Evolutionary conservation across 2,888 invertebrate genomes (phyloP), one percentile per base, ranked within the genome.

Genomic region (Caenorhabditis sp.): DNA sequence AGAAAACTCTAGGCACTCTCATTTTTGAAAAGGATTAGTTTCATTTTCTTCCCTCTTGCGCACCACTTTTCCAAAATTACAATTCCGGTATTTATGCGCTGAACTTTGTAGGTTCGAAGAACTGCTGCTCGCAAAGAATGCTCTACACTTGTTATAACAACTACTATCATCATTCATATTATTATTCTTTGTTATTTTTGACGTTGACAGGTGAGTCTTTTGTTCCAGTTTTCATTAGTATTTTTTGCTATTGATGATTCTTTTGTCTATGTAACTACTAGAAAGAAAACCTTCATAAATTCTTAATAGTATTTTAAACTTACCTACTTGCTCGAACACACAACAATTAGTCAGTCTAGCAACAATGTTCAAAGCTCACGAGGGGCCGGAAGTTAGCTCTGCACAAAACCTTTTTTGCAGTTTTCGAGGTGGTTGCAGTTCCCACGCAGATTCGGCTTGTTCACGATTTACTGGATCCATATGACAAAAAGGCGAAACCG

Each of bases 401-500:
- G 17, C 5, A 43, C 12, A 5, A 43, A 43, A 43, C 5, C 5
- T 17, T 10, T 14, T 10, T 43, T 43, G 5, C 43, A 17, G 12
- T 43, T 7, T 12, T 43, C 5, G 20, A 2, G 5, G 21, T 1
- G 21, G 59, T 31, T 53, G 61, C 71, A 5, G 67, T 72, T 3
- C 77, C 79, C 12, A 66, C 74, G 25, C 82, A 82, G 65, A 80
- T 82, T 26, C 70, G 71, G 43, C 72, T 82, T 12, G 82, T 82
- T 1, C 82, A 80, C 49, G 82, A 82, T 59, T 59, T 82, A 10
- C 77, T 82, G 27, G 80, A 82, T 60, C 76, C 77, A 58, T 82
- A 82, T 68, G 82, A 82, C 57, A 78, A 79, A 60, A 82, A 82
- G 69, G 85, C 85, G 14, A 86, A 87, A 58, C 86, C 86, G 20